Evolutionary conservation across 2,113 vertebrate species (phyloP).

Genomic region (Antigone vipio): DNA sequence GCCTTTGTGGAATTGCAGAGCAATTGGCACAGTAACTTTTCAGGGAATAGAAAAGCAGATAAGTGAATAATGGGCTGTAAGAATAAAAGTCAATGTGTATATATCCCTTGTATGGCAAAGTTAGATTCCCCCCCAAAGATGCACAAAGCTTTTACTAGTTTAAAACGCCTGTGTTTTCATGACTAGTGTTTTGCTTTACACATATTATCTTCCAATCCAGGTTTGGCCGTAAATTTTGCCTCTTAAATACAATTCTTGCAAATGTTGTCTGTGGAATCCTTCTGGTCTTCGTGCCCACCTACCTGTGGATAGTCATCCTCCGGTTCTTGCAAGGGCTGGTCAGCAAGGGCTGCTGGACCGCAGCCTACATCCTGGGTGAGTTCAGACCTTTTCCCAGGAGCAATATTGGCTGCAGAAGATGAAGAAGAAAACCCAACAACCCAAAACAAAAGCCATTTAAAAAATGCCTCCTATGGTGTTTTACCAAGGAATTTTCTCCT

Average conservation of each 20-base stretch:
- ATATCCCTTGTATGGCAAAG: background rate
- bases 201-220: slow-evolving; percentile 8
- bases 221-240: slow-evolving; percentile 78
- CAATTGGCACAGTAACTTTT: background rate
- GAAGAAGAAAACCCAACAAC: background rate
- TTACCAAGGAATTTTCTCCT: background rate
- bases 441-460: background rate
- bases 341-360: slow-evolving; percentile 78
- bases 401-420: background rate
- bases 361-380: slow-evolving; percentile 80
- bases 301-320: slow-evolving; percentile 72
- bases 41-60: background rate
- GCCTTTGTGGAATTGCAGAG: background rate
- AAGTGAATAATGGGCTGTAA: background rate
- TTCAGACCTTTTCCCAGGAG: background rate
- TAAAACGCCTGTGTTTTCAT: background rate
- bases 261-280: slow-evolving; percentile 65
- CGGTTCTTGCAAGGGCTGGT: slow-evolving; percentile 79
- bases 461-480: background rate
- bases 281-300: slow-evolving; percentile 73
- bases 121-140: background rate
- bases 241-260: slow-evolving; percentile 67
- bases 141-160: background rate
- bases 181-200: background rate
- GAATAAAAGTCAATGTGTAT: background rate